Conservation (phyloP, 2,888 invertebrate genomes). For the Pachliopta kotzebuea region DNA sequence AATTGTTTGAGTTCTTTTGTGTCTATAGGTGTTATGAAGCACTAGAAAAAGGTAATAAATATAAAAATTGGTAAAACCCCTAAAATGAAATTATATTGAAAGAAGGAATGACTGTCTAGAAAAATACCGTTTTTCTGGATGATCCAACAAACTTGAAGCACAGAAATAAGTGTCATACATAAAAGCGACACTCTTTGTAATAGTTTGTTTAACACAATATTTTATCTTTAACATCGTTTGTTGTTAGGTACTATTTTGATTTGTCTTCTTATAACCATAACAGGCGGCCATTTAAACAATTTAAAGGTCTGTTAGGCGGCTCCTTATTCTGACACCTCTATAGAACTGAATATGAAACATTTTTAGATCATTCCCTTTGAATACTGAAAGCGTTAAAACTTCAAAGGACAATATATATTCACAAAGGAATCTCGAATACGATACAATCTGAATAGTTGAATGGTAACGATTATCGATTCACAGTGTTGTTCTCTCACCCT, state of each 20-base stretch:
- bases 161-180: neutral
- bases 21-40: too few species aligned
- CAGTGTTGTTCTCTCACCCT: constrained; percentile 58
- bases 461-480: constrained; percentile 59
- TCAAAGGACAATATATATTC: constrained; percentile 42
- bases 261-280: constrained; percentile 14
- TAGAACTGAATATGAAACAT: constrained; percentile 32
- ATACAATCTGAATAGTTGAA: constrained; percentile 66
- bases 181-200: neutral
- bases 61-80: too few species aligned
- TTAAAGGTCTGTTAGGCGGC: constrained; percentile 4
- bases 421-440: constrained; percentile 62
- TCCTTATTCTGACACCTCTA: constrained; percentile 25
- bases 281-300: constrained; percentile 26
- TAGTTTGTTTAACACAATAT: neutral
- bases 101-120: too few species aligned
- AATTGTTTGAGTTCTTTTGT: too few species aligned
- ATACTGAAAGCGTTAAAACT: constrained; percentile 46
- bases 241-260: constrained; percentile 14
- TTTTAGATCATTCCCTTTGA: constrained; percentile 36
- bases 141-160: neutral
- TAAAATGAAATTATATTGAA: too few species aligned
- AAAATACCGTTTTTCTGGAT: too few species aligned
- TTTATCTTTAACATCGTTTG: too few species aligned
- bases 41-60: too few species aligned